Base-by-base conservation (phyloP, 2,797 vertebrate species). In the Enteromius fasciolatus region DNA sequence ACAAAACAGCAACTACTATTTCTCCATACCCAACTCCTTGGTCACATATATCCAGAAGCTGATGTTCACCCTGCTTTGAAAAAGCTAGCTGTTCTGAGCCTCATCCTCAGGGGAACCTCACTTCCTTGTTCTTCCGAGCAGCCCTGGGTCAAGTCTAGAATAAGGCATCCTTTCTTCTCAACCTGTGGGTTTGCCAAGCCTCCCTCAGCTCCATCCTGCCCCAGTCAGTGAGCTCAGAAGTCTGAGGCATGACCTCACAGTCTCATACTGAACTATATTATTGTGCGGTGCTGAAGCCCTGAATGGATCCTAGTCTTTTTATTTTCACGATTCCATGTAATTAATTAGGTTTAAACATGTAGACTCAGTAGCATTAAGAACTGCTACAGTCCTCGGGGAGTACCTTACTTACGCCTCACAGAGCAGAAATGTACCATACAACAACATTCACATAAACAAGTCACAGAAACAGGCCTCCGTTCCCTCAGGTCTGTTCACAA, bases 81-180 rank as follows among this genome's bases (percentile, higher is more conserved):
- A 63, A 50, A 84, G 64, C 76, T 84, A 33, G 9, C 72, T 77
- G 83, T 82, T 88, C 80, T 83, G 73, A 80, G 76, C 84, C 50
- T 64, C 7, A 61, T 54, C 69, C 76, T 83, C 85, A 54, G 25
- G 54, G 82, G 83, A 84, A 86, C 87, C 87, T 89, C 64, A 91
- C 90, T 93, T 94, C 93, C 94, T 93, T 93, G 92, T 92, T 92
- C 88, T 88, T 88, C 83, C 75, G 57, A 87, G 84, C 84, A 75
- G 80, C 87, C 87, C 69, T 83, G 77, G 86, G 87, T 90, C 89
- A 86, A 82, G 44, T 20, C 39, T 86, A 94, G 93, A 95, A 95
- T 92, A 96, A 95, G 93, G 90, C 89, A 46, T 68, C 90, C 93
- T 93, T 95, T 96, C 93, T 94, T 95, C 91, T 81, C 86, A 90